Evolutionary conservation across 2,113 vertebrate genomes (phyloP).

Genomic region (Halichoerus grypus): DNA sequence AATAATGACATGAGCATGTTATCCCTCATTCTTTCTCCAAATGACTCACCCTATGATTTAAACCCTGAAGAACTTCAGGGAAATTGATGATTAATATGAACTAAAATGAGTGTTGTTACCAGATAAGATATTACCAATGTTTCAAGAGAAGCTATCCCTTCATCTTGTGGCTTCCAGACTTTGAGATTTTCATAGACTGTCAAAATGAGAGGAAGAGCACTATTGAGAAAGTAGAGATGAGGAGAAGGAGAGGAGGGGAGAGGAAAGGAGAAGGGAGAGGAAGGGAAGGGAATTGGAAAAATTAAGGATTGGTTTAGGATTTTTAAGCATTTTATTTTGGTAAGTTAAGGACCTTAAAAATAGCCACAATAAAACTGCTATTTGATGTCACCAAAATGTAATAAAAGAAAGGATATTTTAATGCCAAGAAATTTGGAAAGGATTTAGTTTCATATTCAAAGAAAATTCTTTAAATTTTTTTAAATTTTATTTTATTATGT

Average conservation of each 20-base stretch:
- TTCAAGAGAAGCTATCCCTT: background rate
- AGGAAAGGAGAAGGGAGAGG: background rate
- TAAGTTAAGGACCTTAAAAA: background rate
- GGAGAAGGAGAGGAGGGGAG: too few species aligned
- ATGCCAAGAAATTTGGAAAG: background rate
- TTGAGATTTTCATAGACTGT: background rate
- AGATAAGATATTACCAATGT: background rate
- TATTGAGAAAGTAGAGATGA: too few species aligned
- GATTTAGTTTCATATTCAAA: background rate
- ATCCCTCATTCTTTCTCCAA: background rate
- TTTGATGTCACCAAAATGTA: background rate
- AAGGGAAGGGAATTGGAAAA: background rate
- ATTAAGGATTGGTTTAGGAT: background rate
- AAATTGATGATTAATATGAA: background rate
- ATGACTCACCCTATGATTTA: background rate
- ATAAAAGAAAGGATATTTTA: background rate
- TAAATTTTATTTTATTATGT: too few species aligned
- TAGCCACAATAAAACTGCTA: background rate
- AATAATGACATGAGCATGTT: background rate
- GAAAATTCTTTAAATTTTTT: background rate
- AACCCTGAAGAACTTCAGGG: background rate
- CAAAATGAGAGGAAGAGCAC: background rate
- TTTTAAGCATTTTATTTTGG: constrained; percentile 19
- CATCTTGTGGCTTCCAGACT: background rate
- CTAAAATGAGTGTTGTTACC: background rate